Percentiles rank a stretch among this genome's conserved stretches.
These are phyloP conservation scores for Hipposideros armiger DNA, from an alignment of 2,113 vertebrate genomes.

Conservation along the genomic window DNA sequence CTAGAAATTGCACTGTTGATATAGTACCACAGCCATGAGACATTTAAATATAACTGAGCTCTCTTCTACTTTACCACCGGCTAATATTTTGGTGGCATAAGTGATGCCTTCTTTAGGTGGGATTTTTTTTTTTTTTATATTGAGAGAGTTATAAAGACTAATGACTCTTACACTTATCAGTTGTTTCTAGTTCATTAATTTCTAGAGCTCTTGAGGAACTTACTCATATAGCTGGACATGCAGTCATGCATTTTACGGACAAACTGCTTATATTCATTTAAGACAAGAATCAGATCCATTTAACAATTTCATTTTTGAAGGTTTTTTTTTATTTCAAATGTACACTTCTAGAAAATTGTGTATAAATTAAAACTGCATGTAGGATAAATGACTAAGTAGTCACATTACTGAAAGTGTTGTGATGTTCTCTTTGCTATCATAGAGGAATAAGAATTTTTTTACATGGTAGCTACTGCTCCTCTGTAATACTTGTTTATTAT, in stretches of 20 bases:
- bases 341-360: constrained; percentile 28
- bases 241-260: background rate
- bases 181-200: constrained; percentile 26
- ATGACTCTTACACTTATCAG: background rate
- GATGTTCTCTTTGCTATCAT: background rate
- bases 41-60: background rate
- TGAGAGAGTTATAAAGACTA: background rate
- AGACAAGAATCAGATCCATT: constrained; percentile 19
- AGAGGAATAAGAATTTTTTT: constrained; percentile 25
- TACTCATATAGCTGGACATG: background rate
- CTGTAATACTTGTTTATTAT: background rate
- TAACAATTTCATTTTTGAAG: constrained; percentile 9
- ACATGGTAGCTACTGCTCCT: background rate
- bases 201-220: background rate
- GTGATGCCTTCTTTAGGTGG: background rate
- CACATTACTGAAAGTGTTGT: background rate
- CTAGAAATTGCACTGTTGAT: background rate
- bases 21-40: background rate
- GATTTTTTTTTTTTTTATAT: background rate
- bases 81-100: background rate
- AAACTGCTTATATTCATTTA: constrained; percentile 7
- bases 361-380: background rate
- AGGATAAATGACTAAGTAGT: background rate
- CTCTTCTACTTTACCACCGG: background rate
- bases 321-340: background rate